Conservation (phyloP, 2,888 invertebrate genomes). For the Napeogenes sylphis region DNA sequence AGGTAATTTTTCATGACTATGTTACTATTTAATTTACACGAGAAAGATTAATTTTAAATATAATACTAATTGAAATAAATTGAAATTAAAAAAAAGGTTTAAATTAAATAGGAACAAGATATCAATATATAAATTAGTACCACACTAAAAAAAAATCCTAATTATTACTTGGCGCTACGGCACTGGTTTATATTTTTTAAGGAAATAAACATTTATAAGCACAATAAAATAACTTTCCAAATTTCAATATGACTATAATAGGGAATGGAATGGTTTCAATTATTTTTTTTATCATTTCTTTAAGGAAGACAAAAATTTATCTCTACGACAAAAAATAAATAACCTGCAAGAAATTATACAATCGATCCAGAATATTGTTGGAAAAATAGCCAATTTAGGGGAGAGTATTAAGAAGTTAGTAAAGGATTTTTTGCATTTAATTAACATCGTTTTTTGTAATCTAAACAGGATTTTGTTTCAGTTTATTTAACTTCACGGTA, state of each 20-base stretch:
- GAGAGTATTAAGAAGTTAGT: constrained; percentile 95
- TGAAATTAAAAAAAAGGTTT: too few species aligned
- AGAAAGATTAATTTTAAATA: neutral
- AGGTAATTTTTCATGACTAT: constrained; percentile 25
- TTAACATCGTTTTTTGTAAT: constrained; percentile 8
- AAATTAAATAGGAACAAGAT: too few species aligned
- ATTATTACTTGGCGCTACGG: too few species aligned
- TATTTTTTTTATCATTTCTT: constrained; percentile 30
- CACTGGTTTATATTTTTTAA: too few species aligned
- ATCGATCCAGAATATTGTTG: constrained; percentile 95
- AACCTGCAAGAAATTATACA: constrained; percentile 96
- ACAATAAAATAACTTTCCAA: too few species aligned
- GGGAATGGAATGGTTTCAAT: too few species aligned
- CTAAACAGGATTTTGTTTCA: constrained; percentile 64
- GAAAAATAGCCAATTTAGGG: constrained; percentile 90
- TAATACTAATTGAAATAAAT: too few species aligned
- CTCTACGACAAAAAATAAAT: constrained; percentile 91
- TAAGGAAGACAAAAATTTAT: constrained; percentile 93
- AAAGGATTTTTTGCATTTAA: neutral
- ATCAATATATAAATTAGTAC: too few species aligned
- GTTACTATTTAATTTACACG: neutral
- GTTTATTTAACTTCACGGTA: constrained; percentile 96
- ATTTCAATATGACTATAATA: too few species aligned
- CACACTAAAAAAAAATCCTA: too few species aligned
- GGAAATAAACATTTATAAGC: too few species aligned